Base-by-base conservation (phyloP, 1,140 invertebrate species). In the Dendrolimus punctatus region DNA sequence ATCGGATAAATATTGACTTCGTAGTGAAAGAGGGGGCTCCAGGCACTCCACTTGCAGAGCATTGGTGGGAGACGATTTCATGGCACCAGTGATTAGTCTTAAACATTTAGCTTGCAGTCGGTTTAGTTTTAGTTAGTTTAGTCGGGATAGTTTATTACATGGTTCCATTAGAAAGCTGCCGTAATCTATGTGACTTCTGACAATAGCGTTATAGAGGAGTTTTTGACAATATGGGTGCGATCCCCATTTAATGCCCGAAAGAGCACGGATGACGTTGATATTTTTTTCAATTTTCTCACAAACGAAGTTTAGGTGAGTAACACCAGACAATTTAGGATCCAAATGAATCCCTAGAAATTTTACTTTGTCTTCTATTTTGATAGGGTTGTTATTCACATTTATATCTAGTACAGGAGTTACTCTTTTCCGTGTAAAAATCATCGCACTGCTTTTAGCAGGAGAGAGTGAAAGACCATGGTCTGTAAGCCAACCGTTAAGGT, bases 41-140 rank as follows among this genome's bases (percentile, higher is more conserved):
- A 42, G n/a, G 41, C 41, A 42, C 41, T 42, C 41, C 41, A 42
- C 41, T n/a, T 42, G 41, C n/a, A 42, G 3, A n/a, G 41, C 41
- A n/a, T 42, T 42, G 6, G n/a, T 42, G 6, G 41, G 41, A 23
- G 23, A 23, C 23, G 23, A 23, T 23, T 23, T 23, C 23, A 23
- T 23, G 23, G 23, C 23, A 23, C 6, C 6, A 42, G n/a, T n/a
- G n/a, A 7, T 42, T 42, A n/a, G 3, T 23, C 23, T 23, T 23
- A 23, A 3, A 23, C 23, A 23, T 23, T 23, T 23, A 23, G 23
- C 23, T 23, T 23, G 23, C 1, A 23, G 23, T 23, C 23, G 23
- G 23, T 23, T 23, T 23, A 23, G 23, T 23, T 23, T 23, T 23
- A 23, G n/a, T n/a, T n/a, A n/a, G n/a, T n/a, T n/a, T n/a, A n/a